Evolutionary conservation across 2,888 invertebrate species (phyloP).

Genomic region (Aquatica leii): DNA sequence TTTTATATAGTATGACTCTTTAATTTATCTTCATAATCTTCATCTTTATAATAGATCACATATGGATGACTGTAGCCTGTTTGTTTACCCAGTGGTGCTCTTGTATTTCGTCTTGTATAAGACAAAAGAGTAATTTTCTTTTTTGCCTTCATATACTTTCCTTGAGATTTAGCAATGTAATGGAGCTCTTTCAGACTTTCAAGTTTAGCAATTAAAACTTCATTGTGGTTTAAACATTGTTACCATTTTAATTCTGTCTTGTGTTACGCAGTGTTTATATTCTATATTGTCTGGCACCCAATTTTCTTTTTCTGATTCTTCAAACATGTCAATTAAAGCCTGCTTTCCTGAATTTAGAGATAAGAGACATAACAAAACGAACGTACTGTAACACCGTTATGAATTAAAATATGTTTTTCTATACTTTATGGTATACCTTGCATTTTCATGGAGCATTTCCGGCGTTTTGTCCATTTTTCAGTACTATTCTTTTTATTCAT

Average conservation of each 20-base stretch:
- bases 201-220: neutral
- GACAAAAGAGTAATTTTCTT: neutral
- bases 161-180: neutral
- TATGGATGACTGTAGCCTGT: neutral
- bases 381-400: too few relatives aligned
- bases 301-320: neutral
- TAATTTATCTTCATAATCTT: too few relatives aligned
- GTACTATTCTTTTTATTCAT: too few relatives aligned
- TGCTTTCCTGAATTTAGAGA: too few relatives aligned
- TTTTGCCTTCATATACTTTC: neutral
- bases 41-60: neutral
- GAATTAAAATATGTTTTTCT: too few relatives aligned
- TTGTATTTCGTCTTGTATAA: neutral
- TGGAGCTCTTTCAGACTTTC: neutral
- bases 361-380: too few relatives aligned
- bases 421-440: too few relatives aligned
- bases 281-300: neutral
- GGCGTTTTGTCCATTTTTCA: too few relatives aligned
- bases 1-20: neutral
- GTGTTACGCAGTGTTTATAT: neutral
- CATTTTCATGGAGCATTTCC: too few relatives aligned
- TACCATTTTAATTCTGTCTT: neutral
- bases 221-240: neutral
- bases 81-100: neutral
- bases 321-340: neutral